These are phyloP conservation scores for Dryomyza anilis DNA, from an alignment of 2,888 invertebrate species.

Conservation along the genomic window DNA sequence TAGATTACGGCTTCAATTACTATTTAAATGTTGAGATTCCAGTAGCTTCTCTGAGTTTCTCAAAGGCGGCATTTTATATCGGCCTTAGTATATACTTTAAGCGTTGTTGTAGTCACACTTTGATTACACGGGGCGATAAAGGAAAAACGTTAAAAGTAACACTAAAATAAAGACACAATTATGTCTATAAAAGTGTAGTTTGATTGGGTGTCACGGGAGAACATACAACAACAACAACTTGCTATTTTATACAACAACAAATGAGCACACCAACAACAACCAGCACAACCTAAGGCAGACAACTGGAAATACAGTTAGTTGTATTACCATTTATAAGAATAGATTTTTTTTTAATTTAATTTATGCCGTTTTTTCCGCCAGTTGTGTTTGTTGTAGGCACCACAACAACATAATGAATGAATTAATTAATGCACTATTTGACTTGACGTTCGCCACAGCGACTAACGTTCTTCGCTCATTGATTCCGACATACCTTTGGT, in stretches of 20 bases:
- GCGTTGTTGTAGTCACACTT: neutral
- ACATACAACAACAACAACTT: neutral
- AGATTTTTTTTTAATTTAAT: slow-evolving; percentile 11
- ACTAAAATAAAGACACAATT: neutral
- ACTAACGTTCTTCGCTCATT: no score
- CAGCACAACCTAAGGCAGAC: no score
- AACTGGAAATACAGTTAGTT: slow-evolving; percentile 28
- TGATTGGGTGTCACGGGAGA: neutral
- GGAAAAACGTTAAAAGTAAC: neutral
- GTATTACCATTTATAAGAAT: slow-evolving; percentile 3
- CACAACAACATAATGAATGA: slow-evolving; percentile 9
- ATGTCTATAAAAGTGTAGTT: no score
- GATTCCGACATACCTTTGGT: no score
- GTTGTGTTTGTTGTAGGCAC: neutral
- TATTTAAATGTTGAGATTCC: no score
- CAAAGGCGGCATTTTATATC: no score
- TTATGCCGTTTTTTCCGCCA: slow-evolving; percentile 2
- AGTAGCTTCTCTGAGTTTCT: no score
- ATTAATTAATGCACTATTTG: slow-evolving; percentile 12
- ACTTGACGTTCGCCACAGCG: neutral
- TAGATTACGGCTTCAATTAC: no score
- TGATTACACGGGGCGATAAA: neutral
- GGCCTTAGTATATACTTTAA: no score
- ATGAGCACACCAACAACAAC: slow-evolving; percentile 29
- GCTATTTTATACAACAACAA: slow-evolving; percentile 11